phyloP scores from a whole-genome alignment of 2,888 invertebrate genomes.

The Alloscopus bannaensis region DNA sequence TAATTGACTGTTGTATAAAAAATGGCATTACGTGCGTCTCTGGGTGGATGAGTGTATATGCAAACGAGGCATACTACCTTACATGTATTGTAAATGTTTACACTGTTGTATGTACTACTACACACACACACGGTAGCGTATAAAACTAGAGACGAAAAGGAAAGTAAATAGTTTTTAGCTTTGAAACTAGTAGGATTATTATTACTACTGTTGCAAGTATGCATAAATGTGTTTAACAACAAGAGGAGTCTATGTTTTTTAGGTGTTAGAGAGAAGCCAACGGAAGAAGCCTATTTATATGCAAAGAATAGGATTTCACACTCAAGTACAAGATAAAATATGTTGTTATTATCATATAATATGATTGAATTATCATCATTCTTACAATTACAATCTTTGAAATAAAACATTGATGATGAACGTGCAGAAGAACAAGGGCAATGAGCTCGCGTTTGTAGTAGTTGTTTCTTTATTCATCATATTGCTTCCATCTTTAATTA shows the following conservation, averaged over 20 bases:
- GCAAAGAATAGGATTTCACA: conserved; percentile 65
- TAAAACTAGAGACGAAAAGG: background rate
- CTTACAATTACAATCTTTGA: conserved; percentile 38
- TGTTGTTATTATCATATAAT: conserved; percentile 43
- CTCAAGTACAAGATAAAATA: conserved; percentile 63
- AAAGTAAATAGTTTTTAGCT: background rate
- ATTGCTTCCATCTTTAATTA: conserved; percentile 5
- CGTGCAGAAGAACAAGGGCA: conserved; percentile 26
- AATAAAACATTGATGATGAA: conserved; percentile 60
- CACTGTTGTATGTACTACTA: background rate
- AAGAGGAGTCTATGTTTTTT: conserved; percentile 1
- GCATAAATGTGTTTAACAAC: background rate
- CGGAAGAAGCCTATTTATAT: conserved; percentile 61
- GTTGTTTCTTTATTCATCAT: conserved; percentile 12
- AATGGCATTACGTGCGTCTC: too few relatives aligned
- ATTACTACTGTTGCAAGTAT: too few relatives aligned
- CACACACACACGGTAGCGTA: background rate
- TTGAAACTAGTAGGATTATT: too few relatives aligned
- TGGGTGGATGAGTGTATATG: too few relatives aligned
- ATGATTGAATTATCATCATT: conserved; percentile 40
- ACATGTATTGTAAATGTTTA: too few relatives aligned
- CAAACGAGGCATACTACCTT: too few relatives aligned
- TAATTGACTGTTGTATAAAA: too few relatives aligned
- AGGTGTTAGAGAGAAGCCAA: conserved; percentile 52
- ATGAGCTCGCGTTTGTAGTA: background rate